Evolutionary conservation across 2,797 vertebrate genomes (phyloP).

Genomic region (Distichodus sexfasciatus): DNA sequence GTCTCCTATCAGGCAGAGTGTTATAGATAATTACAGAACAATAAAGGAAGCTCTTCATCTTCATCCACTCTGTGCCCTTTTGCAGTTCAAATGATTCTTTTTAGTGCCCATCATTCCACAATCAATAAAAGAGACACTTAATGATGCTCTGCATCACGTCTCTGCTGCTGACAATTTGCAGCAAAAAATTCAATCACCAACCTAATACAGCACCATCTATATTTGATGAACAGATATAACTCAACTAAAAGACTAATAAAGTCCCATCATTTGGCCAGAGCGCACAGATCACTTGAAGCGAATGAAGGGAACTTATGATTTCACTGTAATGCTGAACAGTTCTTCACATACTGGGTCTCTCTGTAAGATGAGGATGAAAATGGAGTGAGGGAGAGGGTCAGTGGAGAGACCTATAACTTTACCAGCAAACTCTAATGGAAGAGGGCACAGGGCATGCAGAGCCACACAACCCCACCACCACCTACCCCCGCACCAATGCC

Average conservation of each 20-base stretch:
- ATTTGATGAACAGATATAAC: conserved; percentile 61
- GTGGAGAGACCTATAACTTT: too few species aligned
- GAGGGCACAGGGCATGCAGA: too few species aligned
- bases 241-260: conserved; percentile 67
- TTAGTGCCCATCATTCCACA: conserved; percentile 32
- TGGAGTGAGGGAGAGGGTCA: too few species aligned
- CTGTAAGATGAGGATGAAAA: too few species aligned
- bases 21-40: conserved; percentile 29
- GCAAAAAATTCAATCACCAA: conserved; percentile 63
- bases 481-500: conserved; percentile 59
- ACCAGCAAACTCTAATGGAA: too few species aligned
- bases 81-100: conserved; percentile 29
- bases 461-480: conserved; percentile 58
- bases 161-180: too few species aligned
- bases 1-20: neutral
- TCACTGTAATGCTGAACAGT: conserved; percentile 43
- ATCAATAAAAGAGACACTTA: conserved; percentile 53
- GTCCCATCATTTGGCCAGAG: conserved; percentile 39
- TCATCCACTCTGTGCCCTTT: conserved; percentile 25
- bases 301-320: conserved; percentile 29
- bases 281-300: conserved; percentile 44
- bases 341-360: conserved; percentile 50
- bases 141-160: conserved; percentile 43
- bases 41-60: conserved; percentile 24
- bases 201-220: conserved; percentile 57